A percentile compares a stretch with the other conserved stretches of the same genome.
phyloP scores from a whole-genome alignment of 2,113 vertebrate species.

The Euleptes europaea region DNA sequence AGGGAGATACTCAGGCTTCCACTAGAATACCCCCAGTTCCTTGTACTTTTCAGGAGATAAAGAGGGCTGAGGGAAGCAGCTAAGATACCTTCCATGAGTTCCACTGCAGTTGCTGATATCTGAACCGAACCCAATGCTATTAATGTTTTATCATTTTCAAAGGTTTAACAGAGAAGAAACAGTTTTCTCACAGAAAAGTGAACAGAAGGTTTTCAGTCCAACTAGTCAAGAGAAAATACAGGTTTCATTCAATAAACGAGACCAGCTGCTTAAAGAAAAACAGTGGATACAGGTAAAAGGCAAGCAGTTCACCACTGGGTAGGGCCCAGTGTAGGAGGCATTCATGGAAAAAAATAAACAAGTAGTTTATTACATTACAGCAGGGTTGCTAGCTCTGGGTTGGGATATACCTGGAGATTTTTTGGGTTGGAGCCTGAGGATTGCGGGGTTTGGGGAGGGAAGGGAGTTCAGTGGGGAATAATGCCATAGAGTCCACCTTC shows the following conservation, averaged over 20 bases:
- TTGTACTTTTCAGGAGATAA: too few relatives aligned
- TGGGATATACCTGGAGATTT: too few relatives aligned
- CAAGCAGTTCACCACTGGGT: not conserved
- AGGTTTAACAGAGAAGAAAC: not conserved
- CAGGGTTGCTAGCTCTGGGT: too few relatives aligned
- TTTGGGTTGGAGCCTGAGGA: too few relatives aligned
- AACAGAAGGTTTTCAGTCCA: not conserved
- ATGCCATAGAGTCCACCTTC: too few relatives aligned
- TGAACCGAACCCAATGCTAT: not conserved
- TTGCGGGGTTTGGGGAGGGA: too few relatives aligned
- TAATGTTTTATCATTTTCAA: not conserved
- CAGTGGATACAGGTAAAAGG: slow-evolving; percentile 20
- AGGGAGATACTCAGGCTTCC: too few relatives aligned
- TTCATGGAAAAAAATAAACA: not conserved
- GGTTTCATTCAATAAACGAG: not conserved
- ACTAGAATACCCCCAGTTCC: too few relatives aligned
- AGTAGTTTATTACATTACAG: not conserved
- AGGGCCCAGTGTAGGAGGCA: not conserved
- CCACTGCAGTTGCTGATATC: too few relatives aligned
- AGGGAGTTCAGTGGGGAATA: too few relatives aligned
- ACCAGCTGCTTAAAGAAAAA: slow-evolving; percentile 21
- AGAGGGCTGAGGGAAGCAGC: too few relatives aligned
- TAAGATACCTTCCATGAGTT: too few relatives aligned
- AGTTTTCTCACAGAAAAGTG: not conserved
- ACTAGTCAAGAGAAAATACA: not conserved